Evolutionary conservation across 2,888 invertebrate species (phyloP).

Genomic region (Isotomurus palustris): DNA sequence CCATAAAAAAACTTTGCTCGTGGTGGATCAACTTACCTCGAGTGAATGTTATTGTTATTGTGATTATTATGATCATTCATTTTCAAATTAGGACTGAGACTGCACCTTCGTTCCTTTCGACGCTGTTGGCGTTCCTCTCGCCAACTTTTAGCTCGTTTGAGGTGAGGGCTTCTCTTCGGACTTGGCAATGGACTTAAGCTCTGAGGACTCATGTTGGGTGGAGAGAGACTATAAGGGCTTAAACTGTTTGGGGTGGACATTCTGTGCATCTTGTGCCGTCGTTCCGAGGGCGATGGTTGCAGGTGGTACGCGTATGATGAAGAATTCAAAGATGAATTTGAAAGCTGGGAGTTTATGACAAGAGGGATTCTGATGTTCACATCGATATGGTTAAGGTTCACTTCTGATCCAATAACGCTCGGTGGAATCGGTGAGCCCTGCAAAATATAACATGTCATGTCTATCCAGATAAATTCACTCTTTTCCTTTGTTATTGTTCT

Average conservation of each 20-base stretch:
- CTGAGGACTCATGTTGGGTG: constrained; percentile 43
- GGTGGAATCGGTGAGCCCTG: constrained; percentile 45
- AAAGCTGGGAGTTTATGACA: constrained; percentile 39
- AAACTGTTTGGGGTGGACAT: constrained; percentile 28
- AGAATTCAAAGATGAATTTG: constrained; percentile 44
- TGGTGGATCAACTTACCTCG: constrained; percentile 31
- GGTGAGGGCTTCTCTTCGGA: constrained; percentile 42
- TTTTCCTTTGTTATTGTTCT: too few species aligned
- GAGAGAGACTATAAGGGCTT: constrained; percentile 42
- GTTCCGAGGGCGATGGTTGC: constrained; percentile 23
- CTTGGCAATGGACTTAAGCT: constrained; percentile 43
- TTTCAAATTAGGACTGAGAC: constrained; percentile 45
- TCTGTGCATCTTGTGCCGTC: neutral
- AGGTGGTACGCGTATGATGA: constrained; percentile 32
- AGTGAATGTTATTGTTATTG: constrained; percentile 45
- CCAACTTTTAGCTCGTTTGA: constrained; percentile 46
- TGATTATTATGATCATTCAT: constrained; percentile 45
- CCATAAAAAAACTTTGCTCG: too few species aligned
- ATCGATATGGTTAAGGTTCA: constrained; percentile 39
- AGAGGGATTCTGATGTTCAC: constrained; percentile 29
- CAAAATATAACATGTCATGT: too few species aligned
- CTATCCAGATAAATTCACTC: too few species aligned
- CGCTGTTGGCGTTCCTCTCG: constrained; percentile 43
- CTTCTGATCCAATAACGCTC: constrained; percentile 33
- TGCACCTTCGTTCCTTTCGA: constrained; percentile 42